Base-by-base conservation (phyloP, 2,888 invertebrate species). In the Melipona bicolor region DNA sequence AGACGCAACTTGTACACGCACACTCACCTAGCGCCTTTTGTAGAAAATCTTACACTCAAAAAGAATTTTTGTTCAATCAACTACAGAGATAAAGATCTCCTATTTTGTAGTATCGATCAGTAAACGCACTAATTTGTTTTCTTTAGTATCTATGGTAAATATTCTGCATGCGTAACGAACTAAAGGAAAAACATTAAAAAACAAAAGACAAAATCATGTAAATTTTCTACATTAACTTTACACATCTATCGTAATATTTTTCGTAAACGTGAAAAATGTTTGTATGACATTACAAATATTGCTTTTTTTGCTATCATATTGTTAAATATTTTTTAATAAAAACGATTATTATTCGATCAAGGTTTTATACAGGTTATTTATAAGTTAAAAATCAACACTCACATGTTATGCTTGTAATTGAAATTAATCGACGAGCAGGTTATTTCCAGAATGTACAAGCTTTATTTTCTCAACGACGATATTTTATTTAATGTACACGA, bases 291-390 rank as follows among this genome's bases (percentile, higher is more conserved):
- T 36, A 69, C 67, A 21, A 27, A 76, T 69, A 69, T 32, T 24
- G 52, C 59, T 88, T 78, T 85, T 89, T 91, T 92, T 90, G 86
- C 90, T 89, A 90, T 90, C 87, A 89, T 87, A 84, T 87, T 93
- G 91, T 93, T 92, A 92, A 88, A 89, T 91, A 91, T 92, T 93
- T 93, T 92, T 90, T 91, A 93, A 93, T 93, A 93, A 93, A 93
- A 80, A 89, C 75, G 54, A 80, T 84, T 81, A 89, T 89, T 90
- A 89, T 87, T 81, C 79, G 76, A 61, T 54, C 21, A 49, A 4
- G 17, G 61, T 36, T 70, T 15, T 65, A 70, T 59, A 77, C 67
- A 81, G 76, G 70, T 89, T 86, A 87, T 64, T 69, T 78, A 21
- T 72, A 49, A 76, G 68, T 62, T 74, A 76, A 68, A 78, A 56